Base-by-base conservation (phyloP, 2,797 vertebrate species). In the Anas bahamensis region DNA sequence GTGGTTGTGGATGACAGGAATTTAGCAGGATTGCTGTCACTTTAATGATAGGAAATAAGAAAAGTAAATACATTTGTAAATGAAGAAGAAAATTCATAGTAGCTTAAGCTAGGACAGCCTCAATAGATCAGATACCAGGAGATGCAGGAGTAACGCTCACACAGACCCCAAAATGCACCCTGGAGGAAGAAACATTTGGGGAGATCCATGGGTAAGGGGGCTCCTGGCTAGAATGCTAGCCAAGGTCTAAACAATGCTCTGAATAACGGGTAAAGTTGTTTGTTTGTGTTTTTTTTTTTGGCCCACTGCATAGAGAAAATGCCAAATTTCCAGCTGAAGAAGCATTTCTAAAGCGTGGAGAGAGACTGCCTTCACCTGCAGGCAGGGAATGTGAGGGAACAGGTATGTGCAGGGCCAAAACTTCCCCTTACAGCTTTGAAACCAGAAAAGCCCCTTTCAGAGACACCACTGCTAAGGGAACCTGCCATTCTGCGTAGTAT, bases 131-230 rank as follows among this genome's bases (percentile, higher is more conserved):
- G 46, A 11, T 2, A 6, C 3, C 3, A 3, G 56, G 61, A 16
- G 0, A 13, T 53, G 11, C 2, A 0, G 33, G 41, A 11, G 35
- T 37, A 9, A 19, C 8, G 13, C 53, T 39, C 13, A 33, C 33
- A 10, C 37, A 31, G 70, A 42, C 10, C 24, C 29, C 31, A 46
- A 33, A 50, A 70, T 19, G 26, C 0, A 0, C 10, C 15, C 21
- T 8, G 74, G 24, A 18, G n/a, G 24, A 52, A 24, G 64, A 41
- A 80, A n/a, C 11, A 2, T 50, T 33, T 17, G 31, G 60, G 55
- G 76, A 55, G 28, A 31, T 28, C 24, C 21, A 3, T 0, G 1
- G 24, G 11, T 2, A 2, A 6, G n/a, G 37, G 37, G 3, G 9
- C 26, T 81, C 9, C 71, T 50, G 70, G 33, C 65, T 35, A 39